These are phyloP conservation scores for Carduelis carduelis DNA, from an alignment of 2,797 vertebrate genomes.

Conservation along the genomic window DNA sequence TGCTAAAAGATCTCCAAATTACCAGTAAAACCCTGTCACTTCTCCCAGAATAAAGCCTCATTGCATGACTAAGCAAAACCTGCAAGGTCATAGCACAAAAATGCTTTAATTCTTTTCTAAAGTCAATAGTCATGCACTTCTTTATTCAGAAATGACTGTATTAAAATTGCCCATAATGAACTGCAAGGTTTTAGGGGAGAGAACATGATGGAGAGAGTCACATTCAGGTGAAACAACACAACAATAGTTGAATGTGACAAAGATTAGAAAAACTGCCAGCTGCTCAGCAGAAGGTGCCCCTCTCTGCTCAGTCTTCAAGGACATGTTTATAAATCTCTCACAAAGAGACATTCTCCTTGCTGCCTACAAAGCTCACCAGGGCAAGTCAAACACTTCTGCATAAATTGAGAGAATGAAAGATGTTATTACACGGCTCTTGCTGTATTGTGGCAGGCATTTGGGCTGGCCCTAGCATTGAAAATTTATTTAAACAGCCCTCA, in stretches of 20 bases:
- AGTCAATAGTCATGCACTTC: not conserved
- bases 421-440: not conserved
- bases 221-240: not conserved
- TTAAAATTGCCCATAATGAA: not conserved
- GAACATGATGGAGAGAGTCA: not conserved
- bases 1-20: not conserved
- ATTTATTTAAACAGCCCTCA: not conserved
- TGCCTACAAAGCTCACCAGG: not conserved
- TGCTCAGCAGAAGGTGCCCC: not conserved
- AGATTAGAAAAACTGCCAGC: not conserved
- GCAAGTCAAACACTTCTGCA: not conserved
- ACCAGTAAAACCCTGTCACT: not conserved
- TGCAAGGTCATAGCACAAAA: not conserved
- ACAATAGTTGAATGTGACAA: not conserved
- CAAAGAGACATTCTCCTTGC: not conserved
- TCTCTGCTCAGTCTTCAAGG: conserved; percentile 20
- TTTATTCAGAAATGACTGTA: not conserved
- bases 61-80: not conserved
- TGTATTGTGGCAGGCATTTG: not conserved
- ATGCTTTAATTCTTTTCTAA: not conserved
- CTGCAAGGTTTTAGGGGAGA: not conserved
- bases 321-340: not conserved
- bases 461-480: not conserved
- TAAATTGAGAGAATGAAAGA: not conserved
- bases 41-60: not conserved